Conservation (phyloP, 2,113 vertebrate species). For the Probosciger aterrimus region DNA sequence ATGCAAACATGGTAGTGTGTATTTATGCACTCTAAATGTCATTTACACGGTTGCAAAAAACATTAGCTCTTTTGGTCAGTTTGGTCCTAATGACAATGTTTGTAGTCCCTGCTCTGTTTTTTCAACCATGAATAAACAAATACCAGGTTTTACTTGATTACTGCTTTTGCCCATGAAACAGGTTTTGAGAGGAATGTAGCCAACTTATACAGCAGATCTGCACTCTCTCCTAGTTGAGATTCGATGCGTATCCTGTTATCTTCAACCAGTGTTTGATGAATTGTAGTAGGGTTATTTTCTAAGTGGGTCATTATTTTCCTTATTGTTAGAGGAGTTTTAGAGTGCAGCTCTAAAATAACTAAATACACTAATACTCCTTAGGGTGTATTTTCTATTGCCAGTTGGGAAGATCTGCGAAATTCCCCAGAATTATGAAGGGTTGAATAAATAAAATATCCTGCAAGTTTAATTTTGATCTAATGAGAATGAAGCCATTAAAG, state of each 20-base stretch:
- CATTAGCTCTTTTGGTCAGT: not conserved
- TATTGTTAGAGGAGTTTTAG: not conserved
- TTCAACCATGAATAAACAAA: not conserved
- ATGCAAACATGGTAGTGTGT: not conserved
- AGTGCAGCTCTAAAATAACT: not conserved
- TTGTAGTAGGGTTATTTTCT: not conserved
- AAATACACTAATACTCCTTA: not conserved
- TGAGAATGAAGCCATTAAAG: not conserved
- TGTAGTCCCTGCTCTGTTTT: not conserved
- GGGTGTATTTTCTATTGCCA: not conserved
- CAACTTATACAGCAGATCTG: not conserved
- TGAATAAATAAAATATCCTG: not conserved
- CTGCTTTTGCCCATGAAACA: not conserved
- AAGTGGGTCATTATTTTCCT: not conserved
- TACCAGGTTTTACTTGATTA: not conserved
- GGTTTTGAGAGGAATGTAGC: not conserved
- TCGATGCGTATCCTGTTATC: not conserved
- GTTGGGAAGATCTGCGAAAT: not conserved
- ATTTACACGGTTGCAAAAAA: not conserved
- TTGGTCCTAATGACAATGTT: not conserved
- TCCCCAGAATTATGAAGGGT: not conserved
- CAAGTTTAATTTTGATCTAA: not conserved
- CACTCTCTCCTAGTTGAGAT: not conserved
- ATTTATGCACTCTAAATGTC: not conserved
- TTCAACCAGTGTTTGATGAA: not conserved